Evolutionary conservation across 2,797 vertebrate species (phyloP).

Genomic region (Pitangus sulphuratus): DNA sequence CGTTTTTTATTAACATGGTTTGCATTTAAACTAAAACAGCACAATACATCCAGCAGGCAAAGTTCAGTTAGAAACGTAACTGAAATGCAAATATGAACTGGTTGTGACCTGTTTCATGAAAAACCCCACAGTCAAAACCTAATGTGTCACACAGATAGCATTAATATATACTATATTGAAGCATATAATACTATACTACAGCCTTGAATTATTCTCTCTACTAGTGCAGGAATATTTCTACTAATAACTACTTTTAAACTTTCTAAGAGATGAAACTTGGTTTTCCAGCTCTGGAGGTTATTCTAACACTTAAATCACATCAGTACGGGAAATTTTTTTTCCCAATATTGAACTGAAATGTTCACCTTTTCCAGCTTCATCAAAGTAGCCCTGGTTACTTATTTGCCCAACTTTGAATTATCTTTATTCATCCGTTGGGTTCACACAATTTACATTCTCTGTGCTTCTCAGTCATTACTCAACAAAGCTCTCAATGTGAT

Average conservation of each 20-base stretch:
- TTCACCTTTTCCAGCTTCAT: neutral
- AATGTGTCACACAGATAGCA: neutral
- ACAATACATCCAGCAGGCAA: neutral
- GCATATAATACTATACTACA: neutral
- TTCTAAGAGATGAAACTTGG: neutral
- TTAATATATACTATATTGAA: neutral
- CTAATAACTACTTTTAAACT: constrained; percentile 2
- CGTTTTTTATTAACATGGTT: neutral
- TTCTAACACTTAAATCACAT: neutral
- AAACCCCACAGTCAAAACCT: neutral
- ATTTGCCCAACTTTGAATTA: neutral
- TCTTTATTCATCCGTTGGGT: neutral
- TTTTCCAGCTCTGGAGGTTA: neutral
- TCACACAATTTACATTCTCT: neutral
- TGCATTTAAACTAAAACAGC: neutral
- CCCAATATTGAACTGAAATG: neutral
- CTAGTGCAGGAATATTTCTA: neutral
- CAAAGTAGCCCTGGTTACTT: neutral
- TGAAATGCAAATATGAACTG: neutral
- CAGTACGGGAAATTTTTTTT: neutral
- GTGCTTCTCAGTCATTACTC: constrained; percentile 26
- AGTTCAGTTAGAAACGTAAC: neutral
- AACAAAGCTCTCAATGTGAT: constrained; percentile 7
- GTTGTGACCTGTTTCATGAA: neutral
- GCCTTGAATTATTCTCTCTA: constrained; percentile 6